Conservation (phyloP, 2,113 vertebrate species). For the Micronycteris hirsuta region DNA sequence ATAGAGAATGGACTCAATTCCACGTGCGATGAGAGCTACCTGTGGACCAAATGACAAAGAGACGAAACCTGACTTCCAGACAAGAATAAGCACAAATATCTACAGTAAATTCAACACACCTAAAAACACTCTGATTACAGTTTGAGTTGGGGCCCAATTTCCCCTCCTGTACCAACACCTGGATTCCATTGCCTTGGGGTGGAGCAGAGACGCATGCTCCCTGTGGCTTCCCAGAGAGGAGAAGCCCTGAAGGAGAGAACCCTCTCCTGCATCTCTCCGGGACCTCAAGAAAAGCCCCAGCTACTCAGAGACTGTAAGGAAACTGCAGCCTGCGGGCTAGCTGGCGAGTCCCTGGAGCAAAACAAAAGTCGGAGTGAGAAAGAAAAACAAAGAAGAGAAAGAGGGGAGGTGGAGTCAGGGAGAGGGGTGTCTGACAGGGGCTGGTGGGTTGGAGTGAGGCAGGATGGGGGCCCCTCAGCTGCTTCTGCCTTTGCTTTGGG, state of each 20-base stretch:
- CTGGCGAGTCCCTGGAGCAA: not conserved
- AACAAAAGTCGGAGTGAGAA: not conserved
- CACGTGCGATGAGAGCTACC: not conserved
- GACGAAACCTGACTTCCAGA: not conserved
- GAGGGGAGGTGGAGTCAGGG: not conserved
- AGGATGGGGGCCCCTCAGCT: slow-evolving; percentile 3
- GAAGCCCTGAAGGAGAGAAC: not conserved
- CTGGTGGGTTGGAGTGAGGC: not conserved
- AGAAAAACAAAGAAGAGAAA: not conserved
- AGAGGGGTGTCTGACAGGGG: not conserved
- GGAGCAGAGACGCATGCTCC: not conserved
- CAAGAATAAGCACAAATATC: not conserved
- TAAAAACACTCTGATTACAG: not conserved
- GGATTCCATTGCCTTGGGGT: not conserved
- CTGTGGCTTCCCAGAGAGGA: not conserved
- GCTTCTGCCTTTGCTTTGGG: slow-evolving; percentile 65
- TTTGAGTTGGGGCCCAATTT: not conserved
- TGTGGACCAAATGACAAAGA: not conserved
- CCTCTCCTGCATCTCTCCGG: not conserved
- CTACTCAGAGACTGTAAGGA: not conserved
- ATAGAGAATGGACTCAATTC: not conserved
- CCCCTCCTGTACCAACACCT: not conserved
- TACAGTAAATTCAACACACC: not conserved
- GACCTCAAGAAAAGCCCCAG: not conserved
- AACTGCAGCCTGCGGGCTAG: not conserved